phyloP scores from a whole-genome alignment of 2,888 invertebrate species.

The Ochropleura leucogaster region DNA sequence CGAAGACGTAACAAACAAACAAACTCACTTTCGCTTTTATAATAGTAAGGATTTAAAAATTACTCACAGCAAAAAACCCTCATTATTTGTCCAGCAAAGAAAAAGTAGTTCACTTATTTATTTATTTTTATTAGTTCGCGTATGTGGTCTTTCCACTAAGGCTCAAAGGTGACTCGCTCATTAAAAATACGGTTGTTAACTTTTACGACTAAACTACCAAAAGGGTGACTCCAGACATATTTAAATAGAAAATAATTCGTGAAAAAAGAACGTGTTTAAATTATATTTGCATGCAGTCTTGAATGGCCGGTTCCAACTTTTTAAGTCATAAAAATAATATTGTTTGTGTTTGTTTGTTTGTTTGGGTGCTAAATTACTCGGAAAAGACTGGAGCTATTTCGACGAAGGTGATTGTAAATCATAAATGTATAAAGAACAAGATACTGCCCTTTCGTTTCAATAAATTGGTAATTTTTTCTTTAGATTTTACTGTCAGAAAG shows the following conservation, averaged over 20 bases:
- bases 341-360: conserved; percentile 49
- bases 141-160: conserved; percentile 54
- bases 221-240: conserved; percentile 48
- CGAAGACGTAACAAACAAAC: too few species aligned
- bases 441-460: conserved; percentile 12
- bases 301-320: conserved; percentile 43
- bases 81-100: conserved; percentile 26
- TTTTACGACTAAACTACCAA: conserved; percentile 66
- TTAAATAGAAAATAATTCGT: conserved; percentile 68
- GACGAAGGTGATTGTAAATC: conserved; percentile 38
- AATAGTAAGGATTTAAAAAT: not conserved
- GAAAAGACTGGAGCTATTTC: conserved; percentile 54
- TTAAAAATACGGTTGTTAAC: conserved; percentile 68
- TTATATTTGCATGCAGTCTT: conserved; percentile 49
- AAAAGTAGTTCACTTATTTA: conserved; percentile 42
- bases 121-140: conserved; percentile 37
- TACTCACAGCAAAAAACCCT: not conserved
- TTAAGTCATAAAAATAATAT: conserved; percentile 39
- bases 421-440: conserved; percentile 12
- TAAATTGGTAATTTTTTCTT: not conserved
- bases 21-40: too few species aligned
- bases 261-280: conserved; percentile 54
- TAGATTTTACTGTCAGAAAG: not conserved
- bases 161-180: conserved; percentile 60
- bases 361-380: conserved; percentile 51